Conservation (phyloP, 2,888 invertebrate species). For the Meteorus cinctellus region DNA sequence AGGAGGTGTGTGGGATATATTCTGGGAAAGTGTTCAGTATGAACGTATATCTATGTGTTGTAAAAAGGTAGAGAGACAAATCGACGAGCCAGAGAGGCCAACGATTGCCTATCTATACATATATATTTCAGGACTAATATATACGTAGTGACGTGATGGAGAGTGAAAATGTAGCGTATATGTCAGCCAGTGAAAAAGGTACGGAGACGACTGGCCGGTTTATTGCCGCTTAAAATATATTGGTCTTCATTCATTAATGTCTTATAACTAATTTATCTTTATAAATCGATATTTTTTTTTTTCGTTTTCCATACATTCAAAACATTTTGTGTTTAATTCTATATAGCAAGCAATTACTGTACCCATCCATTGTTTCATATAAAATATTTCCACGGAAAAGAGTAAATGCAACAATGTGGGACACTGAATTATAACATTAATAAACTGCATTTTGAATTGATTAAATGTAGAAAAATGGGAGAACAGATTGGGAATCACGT, state of each 20-base stretch:
- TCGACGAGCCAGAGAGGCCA: conserved; percentile 22
- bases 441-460: no score
- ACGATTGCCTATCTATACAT: conserved; percentile 23
- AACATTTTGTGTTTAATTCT: background rate
- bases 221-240: conserved; percentile 16
- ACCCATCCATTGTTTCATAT: background rate
- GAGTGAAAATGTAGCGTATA: conserved; percentile 16
- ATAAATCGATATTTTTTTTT: background rate
- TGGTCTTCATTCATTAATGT: conserved; percentile 12
- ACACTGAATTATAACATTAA: no score
- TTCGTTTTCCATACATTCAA: background rate
- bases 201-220: background rate
- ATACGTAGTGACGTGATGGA: conserved; percentile 14
- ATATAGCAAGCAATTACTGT: background rate
- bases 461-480: no score
- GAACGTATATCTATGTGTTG: conserved; percentile 8
- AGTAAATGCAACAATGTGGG: no score
- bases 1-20: background rate
- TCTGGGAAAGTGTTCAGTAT: background rate
- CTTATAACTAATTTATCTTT: conserved; percentile 9
- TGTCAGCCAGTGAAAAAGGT: conserved; percentile 1
- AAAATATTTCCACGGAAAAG: no score
- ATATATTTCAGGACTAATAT: background rate
- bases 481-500: no score
- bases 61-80: conserved; percentile 29